phyloP scores from a whole-genome alignment of 2,113 vertebrate genomes.

The Megaceryle maxima region DNA sequence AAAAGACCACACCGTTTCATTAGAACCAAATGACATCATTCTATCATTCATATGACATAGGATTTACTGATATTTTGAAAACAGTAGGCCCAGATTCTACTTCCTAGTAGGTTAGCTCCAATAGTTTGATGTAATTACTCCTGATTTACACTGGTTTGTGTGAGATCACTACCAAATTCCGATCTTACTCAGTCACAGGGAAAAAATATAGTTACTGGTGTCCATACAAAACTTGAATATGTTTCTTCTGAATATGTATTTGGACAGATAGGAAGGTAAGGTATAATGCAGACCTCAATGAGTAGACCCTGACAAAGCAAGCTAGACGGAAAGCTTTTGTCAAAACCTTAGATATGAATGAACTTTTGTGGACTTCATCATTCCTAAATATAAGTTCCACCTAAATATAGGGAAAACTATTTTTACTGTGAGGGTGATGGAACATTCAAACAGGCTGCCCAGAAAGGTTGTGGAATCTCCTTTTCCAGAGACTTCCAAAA shows the following conservation, averaged over 20 bases:
- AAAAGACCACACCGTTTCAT: slow-evolving; percentile 1
- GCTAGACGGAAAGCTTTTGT: neutral
- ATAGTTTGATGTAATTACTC: neutral
- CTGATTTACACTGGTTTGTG: neutral
- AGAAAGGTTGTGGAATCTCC: too few species aligned
- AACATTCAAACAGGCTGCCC: too few species aligned
- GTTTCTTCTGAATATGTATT: neutral
- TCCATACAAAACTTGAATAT: neutral
- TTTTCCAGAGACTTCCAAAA: too few species aligned
- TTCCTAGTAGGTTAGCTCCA: neutral
- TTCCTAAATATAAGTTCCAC: neutral
- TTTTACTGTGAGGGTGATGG: neutral
- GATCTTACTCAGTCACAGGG: neutral
- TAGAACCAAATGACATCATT: neutral
- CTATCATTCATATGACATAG: neutral
- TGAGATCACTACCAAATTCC: neutral
- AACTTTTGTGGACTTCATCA: neutral
- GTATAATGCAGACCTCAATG: neutral
- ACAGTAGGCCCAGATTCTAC: neutral
- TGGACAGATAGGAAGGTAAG: neutral
- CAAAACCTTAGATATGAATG: neutral
- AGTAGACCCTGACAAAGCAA: neutral
- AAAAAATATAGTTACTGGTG: neutral
- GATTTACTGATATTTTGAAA: neutral
- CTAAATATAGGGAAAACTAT: neutral